A percentile compares a stretch with the other conserved stretches of the same genome.
phyloP scores from a whole-genome alignment of 2,888 invertebrate genomes.

The Lasius platythorax region DNA sequence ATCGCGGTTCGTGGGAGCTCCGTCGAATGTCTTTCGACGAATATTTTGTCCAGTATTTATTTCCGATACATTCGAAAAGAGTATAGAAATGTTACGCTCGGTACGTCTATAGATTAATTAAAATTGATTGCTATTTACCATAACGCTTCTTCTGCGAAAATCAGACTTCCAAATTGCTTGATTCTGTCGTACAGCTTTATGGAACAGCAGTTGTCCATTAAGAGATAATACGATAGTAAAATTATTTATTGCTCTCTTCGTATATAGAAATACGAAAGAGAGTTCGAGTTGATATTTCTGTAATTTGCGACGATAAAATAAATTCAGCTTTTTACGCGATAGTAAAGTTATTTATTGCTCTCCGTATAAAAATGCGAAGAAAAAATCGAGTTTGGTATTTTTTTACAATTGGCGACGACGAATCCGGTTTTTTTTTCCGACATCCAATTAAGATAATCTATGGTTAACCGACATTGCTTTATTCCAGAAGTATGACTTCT shows the following conservation, averaged over 20 bases:
- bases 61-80: too few relatives aligned
- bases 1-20: too few relatives aligned
- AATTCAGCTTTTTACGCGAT: slow-evolving; percentile 13
- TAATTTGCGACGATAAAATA: slow-evolving; percentile 9
- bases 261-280: background rate
- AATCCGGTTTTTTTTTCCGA: slow-evolving; percentile 3
- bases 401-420: slow-evolving; percentile 24
- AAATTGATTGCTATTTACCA: background rate
- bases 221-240: slow-evolving; percentile 43
- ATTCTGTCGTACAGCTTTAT: slow-evolving; percentile 16
- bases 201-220: slow-evolving; percentile 48
- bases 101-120: background rate
- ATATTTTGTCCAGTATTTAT: too few relatives aligned
- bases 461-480: slow-evolving; percentile 12
- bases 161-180: slow-evolving; percentile 58
- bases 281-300: background rate
- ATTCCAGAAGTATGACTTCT: slow-evolving; percentile 35
- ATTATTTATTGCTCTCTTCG: slow-evolving; percentile 10
- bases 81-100: too few relatives aligned
- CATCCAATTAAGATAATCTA: slow-evolving; percentile 51
- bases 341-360: slow-evolving; percentile 33
- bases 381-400: slow-evolving; percentile 14
- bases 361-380: slow-evolving; percentile 7
- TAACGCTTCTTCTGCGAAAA: slow-evolving; percentile 25
- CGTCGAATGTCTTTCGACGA: too few relatives aligned